Evolutionary conservation across 2,888 invertebrate genomes (phyloP).

Genomic region (Pteria penguin): DNA sequence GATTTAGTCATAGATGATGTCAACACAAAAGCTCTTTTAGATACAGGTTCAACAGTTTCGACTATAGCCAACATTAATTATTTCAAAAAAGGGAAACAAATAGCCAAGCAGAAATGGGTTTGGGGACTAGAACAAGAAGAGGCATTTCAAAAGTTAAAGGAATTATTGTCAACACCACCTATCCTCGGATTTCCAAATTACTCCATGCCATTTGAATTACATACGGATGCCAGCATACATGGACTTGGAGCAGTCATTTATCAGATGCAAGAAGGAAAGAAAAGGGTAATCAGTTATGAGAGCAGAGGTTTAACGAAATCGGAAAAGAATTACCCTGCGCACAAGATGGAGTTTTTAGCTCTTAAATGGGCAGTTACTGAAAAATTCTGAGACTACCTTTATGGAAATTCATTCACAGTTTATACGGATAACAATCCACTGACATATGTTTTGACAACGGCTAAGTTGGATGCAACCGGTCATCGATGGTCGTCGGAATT

Average conservation of each 20-base stretch:
- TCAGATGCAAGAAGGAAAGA: constrained; percentile 4
- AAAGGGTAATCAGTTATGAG: constrained; percentile 12
- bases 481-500: too few relatives aligned
- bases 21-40: background rate
- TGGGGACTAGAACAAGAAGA: constrained; percentile 26
- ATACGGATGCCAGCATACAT: constrained; percentile 29
- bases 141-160: constrained; percentile 21
- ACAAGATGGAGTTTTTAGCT: too few relatives aligned
- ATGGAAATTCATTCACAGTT: too few relatives aligned
- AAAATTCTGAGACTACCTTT: too few relatives aligned
- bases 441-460: too few relatives aligned
- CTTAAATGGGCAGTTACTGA: too few relatives aligned
- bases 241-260: constrained; percentile 37
- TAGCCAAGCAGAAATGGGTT: background rate
- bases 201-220: constrained; percentile 13
- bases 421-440: too few relatives aligned
- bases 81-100: background rate
- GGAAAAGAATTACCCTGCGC: too few relatives aligned
- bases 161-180: constrained; percentile 10
- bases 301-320: constrained; percentile 13
- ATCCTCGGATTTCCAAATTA: constrained; percentile 26
- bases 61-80: background rate
- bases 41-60: background rate
- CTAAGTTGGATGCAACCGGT: too few relatives aligned
- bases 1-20: constrained; percentile 1